These are phyloP conservation scores for Bombus terrestris DNA, from an alignment of 1,140 invertebrate genomes.

Conservation along the genomic window DNA sequence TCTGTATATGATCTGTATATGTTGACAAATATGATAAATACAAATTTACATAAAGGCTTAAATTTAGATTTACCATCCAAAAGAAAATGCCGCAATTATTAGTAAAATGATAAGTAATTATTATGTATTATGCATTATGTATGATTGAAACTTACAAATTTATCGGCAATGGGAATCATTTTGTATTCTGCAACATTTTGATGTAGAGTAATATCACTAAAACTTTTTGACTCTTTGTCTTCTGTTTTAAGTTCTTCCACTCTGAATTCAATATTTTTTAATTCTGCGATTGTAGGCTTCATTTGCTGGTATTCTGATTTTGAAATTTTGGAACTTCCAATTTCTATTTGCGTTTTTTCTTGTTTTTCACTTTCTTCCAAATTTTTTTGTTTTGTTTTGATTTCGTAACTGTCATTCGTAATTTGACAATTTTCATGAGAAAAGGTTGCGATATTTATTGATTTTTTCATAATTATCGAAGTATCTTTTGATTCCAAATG, in stretches of 20 bases:
- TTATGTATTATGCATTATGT: not conserved
- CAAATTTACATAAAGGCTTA: not conserved
- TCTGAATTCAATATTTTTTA: not conserved
- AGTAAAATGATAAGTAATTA: not conserved
- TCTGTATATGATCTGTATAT: not conserved
- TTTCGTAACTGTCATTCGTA: not conserved
- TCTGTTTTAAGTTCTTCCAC: conserved; percentile 12
- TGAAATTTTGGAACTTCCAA: not conserved
- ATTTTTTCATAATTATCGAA: not conserved
- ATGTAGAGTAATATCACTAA: not conserved
- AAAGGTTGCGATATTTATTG: not conserved
- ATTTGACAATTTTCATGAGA: not conserved
- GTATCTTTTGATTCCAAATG: not conserved
- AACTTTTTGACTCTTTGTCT: not conserved
- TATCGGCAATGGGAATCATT: conserved; percentile 56
- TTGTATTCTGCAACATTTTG: conserved; percentile 9
- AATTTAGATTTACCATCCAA: not conserved
- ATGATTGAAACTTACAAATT: conserved; percentile 40
- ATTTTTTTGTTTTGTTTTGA: not conserved
- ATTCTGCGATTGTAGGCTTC: not conserved
- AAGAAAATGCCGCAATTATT: not conserved
- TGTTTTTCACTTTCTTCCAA: not conserved
- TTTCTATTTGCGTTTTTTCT: not conserved
- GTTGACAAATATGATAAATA: not conserved
- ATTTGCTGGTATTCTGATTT: not conserved